Percentiles rank a stretch among this genome's conserved stretches.
These are phyloP conservation scores for Xiphophorus couchianus DNA, from an alignment of 2,113 vertebrate genomes.

Conservation along the genomic window DNA sequence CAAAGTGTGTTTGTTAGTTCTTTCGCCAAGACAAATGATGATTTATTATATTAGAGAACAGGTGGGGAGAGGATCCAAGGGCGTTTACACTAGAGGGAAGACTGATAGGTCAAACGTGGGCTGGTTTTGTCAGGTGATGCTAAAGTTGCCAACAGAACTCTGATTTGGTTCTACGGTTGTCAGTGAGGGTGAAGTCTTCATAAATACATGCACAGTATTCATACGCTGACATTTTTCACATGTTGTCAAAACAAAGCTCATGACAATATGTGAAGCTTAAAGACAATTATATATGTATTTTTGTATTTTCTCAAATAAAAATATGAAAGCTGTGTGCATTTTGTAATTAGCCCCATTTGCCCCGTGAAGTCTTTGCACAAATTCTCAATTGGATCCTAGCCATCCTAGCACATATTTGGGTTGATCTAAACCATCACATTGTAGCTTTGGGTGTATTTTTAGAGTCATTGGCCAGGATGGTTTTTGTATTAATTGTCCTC, in stretches of 20 bases:
- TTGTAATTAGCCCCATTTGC: too few species aligned
- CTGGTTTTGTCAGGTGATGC: constrained; percentile 10
- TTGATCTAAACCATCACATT: neutral
- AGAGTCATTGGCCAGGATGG: neutral
- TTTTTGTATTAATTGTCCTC: neutral
- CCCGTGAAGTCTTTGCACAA: neutral
- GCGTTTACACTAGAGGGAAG: constrained; percentile 56
- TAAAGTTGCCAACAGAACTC: constrained; percentile 32
- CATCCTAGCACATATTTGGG: too few species aligned
- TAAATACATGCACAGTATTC: constrained; percentile 1
- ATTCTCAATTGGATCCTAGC: neutral
- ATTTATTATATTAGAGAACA: constrained; percentile 47
- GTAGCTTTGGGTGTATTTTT: neutral
- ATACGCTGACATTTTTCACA: too few species aligned
- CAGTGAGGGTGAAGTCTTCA: constrained; percentile 4
- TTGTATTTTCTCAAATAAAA: too few species aligned
- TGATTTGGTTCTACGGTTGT: constrained; percentile 25
- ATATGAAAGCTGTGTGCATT: too few species aligned
- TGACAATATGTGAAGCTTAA: neutral
- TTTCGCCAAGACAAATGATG: constrained; percentile 14
- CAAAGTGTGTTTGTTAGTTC: constrained; percentile 38
- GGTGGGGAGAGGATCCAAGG: constrained; percentile 53
- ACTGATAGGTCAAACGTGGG: constrained; percentile 47
- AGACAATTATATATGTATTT: neutral
- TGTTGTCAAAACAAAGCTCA: neutral